Percentiles rank a stretch among this genome's conserved stretches.
These are phyloP conservation scores for Mesodorylaimus sp. DNA, from an alignment of 2,888 invertebrate species.

Conservation along the genomic window DNA sequence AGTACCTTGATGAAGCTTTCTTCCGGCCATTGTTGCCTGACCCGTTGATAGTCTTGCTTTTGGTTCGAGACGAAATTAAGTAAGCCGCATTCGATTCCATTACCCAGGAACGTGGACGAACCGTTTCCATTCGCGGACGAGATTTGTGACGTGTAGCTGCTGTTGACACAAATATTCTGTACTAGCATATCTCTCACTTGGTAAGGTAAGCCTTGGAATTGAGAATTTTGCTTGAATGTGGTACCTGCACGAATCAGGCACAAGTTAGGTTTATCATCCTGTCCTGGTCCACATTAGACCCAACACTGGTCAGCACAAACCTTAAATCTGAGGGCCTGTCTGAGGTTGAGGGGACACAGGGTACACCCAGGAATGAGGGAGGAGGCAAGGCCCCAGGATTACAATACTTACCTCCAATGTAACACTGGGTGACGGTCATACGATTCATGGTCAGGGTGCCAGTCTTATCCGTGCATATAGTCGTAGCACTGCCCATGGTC, in stretches of 20 bases:
- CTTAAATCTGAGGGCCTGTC: no score
- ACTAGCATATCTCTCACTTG: slow-evolving; percentile 61
- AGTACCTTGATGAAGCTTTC: slow-evolving; percentile 23
- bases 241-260: slow-evolving; percentile 34
- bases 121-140: slow-evolving; percentile 39
- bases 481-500: slow-evolving; percentile 99
- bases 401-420: slow-evolving; percentile 55
- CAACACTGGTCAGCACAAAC: not conserved
- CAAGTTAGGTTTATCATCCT: not conserved
- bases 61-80: slow-evolving; percentile 78
- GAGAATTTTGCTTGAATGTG: slow-evolving; percentile 66
- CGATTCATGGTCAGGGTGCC: slow-evolving; percentile 92
- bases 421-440: slow-evolving; percentile 96
- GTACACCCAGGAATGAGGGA: no score
- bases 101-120: slow-evolving; percentile 81
- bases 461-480: slow-evolving; percentile 98
- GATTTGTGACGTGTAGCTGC: slow-evolving; percentile 23
- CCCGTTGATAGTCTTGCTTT: slow-evolving; percentile 73
- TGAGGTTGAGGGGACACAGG: no score
- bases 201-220: slow-evolving; percentile 59
- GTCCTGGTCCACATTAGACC: not conserved
- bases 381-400: no score
- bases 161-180: slow-evolving; percentile 51
- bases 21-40: slow-evolving; percentile 51
- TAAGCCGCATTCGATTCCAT: slow-evolving; percentile 96